Evolutionary conservation across 2,113 vertebrate genomes (phyloP), one percentile per base, ranked within the genome.

Genomic region (Cavia porcellus): DNA sequence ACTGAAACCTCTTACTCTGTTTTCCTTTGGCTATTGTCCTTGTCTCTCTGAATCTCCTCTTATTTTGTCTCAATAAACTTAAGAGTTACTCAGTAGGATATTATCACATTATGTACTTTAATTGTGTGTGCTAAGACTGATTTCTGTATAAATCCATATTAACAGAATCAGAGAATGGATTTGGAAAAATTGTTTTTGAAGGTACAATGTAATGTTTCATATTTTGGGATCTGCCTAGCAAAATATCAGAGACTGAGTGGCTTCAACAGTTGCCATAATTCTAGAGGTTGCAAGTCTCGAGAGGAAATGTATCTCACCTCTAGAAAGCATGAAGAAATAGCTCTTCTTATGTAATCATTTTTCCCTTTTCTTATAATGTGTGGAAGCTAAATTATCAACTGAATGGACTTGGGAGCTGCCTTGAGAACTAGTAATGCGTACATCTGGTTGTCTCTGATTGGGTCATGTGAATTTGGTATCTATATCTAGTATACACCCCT

Each of bases 61-160:
- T 45, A 9, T 5, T 24, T 30, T 86, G 3, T 57, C 0, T 92
- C 14, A 22, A 3, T 35, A 3, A 15, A 74, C 5, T 68, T 64
- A 68, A 0, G 10, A 0, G 7, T 22, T 7, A 62, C 25, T 45
- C 14, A 17, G 30, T n/a, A 50, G 5, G 10, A 38, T 45, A 32
- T 89, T 13, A 52, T 66, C 11, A 32, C 28, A 28, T 25, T 55
- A 9, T 12, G 45, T 45, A 47, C 0, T 42, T 85, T 89, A 89
- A 66, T 80, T 32, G 2, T 3, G 47, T 74, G 11, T 86, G 7
- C 14, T 30, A 86, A 74, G 9, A 55, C 3, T 1, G 55, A 42
- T 59, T 80, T 81, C 24, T 13, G 7, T n/a, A 45, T 45, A 74
- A 55, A 66, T 3, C 45, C 74, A 55, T 1, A 61, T 52, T 42